Evolutionary conservation across 2,113 vertebrate genomes (phyloP), one percentile per base, ranked within the genome.

Genomic region (Sebastes schlegelii): DNA sequence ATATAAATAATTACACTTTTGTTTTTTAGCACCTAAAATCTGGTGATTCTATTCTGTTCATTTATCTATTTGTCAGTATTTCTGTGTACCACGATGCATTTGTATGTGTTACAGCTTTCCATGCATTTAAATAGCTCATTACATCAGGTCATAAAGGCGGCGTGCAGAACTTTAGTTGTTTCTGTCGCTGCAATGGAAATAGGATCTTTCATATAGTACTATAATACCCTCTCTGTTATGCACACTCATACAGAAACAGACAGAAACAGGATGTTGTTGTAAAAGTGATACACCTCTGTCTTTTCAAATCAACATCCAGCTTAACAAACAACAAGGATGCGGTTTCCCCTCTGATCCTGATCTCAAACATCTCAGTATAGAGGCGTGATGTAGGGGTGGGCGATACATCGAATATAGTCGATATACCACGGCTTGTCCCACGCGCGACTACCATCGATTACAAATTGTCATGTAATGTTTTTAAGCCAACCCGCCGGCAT

Each of bases 101-200:
- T 87, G 67, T 82, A 23, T 75, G 61, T 76, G 79, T 86, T 88
- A 23, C 72, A 77, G 79, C 55, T 84, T 85, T 81, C 80, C 75
- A 94, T 95, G 93, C 93, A 95, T 95, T 95, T 94, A 95, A 95
- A 94, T 93, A 77, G 91, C 91, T 93, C 89, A 93, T 94, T 94
- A 93, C 74, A 85, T 69, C 57, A 55, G 23, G 69, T 60, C 66
- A 87, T 75, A 85, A 84, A 87, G 71, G 88, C 16, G 26, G 49
- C 80, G 42, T 11, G 21, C 57, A 77, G 75, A 21, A 26, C 52
- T 74, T 79, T 62, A 79, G 74, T 69, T 77, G 58, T 81, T 86
- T 60, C 40, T 68, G 72, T 83, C 45, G 46, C 43, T 64, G 21
- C 17, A 79, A 48, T 68, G 60, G 74, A 93, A 91, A 86, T 85